Percentiles rank a stretch among this genome's conserved stretches.
Conservation (phyloP, 1,140 invertebrate species). For the Drusus annulatus region DNA sequence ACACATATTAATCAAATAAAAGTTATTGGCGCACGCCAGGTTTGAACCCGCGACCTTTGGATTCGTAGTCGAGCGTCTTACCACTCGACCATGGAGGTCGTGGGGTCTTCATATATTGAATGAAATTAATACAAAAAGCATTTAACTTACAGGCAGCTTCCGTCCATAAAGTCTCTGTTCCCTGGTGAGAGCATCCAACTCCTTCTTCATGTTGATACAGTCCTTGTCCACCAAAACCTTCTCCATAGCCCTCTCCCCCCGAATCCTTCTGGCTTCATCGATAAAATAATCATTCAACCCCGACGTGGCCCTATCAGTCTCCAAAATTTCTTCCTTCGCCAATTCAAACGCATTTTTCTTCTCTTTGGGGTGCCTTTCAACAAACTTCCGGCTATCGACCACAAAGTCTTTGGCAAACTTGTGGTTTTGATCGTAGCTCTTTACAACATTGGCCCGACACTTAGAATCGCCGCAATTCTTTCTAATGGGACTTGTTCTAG, state of each 20-base stretch:
- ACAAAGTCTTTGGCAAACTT: constrained; percentile 62
- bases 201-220: constrained; percentile 65
- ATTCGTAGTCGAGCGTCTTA: too few relatives aligned
- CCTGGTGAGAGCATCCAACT: constrained; percentile 67
- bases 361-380: constrained; percentile 58
- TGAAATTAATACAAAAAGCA: not conserved
- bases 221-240: constrained; percentile 68
- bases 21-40: too few relatives aligned
- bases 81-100: too few relatives aligned
- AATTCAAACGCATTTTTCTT: constrained; percentile 66
- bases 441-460: not conserved
- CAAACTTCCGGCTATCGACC: constrained; percentile 59
- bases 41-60: too few relatives aligned
- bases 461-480: not conserved
- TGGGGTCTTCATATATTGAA: too few relatives aligned
- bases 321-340: constrained; percentile 63
- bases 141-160: constrained; percentile 59
- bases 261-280: constrained; percentile 61
- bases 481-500: constrained; percentile 10
- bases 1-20: too few relatives aligned
- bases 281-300: constrained; percentile 45
- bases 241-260: constrained; percentile 64
- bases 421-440: constrained; percentile 37
- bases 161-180: constrained; percentile 60
- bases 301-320: constrained; percentile 16